Evolutionary conservation across 2,797 vertebrate genomes (phyloP).

Genomic region (Sebastes taczanowskii): DNA sequence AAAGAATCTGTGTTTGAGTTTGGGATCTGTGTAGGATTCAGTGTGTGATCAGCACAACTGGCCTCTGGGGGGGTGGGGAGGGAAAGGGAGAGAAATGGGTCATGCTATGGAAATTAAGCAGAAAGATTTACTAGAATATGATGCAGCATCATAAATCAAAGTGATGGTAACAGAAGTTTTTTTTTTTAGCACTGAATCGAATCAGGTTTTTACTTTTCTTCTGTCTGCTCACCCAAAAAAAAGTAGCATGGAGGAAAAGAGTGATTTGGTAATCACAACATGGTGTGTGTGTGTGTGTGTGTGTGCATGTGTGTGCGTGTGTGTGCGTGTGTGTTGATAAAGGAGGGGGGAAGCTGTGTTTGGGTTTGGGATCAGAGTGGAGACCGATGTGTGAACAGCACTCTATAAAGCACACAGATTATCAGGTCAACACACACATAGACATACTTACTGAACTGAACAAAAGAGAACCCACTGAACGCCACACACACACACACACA

Average conservation of each 20-base stretch:
- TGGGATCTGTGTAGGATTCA: slow-evolving; percentile 71
- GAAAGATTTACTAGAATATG: neutral
- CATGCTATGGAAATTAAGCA: neutral
- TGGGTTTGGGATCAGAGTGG: slow-evolving; percentile 80
- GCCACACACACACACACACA: slow-evolving; percentile 23
- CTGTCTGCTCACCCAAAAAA: neutral
- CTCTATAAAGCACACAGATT: slow-evolving; percentile 84
- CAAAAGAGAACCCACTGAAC: slow-evolving; percentile 61
- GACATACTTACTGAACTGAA: slow-evolving; percentile 69
- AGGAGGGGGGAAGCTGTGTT: slow-evolving; percentile 62
- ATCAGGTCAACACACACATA: slow-evolving; percentile 80
- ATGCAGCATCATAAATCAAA: neutral
- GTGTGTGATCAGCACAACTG: slow-evolving; percentile 73
- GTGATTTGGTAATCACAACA: slow-evolving; percentile 43
- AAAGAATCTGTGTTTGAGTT: slow-evolving; percentile 80
- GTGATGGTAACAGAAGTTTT: neutral
- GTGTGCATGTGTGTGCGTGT: slow-evolving; percentile 1
- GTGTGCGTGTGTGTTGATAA: slow-evolving; percentile 49
- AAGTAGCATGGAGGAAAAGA: neutral
- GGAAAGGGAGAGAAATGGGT: neutral
- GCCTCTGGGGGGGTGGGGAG: slow-evolving; percentile 11
- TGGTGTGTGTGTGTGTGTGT: slow-evolving; percentile 39
- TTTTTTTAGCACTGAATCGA: neutral
- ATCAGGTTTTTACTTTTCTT: neutral
- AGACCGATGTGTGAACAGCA: slow-evolving; percentile 82